These are phyloP conservation scores for Ditula angustiorana DNA, from an alignment of 2,888 invertebrate genomes.

Conservation along the genomic window DNA sequence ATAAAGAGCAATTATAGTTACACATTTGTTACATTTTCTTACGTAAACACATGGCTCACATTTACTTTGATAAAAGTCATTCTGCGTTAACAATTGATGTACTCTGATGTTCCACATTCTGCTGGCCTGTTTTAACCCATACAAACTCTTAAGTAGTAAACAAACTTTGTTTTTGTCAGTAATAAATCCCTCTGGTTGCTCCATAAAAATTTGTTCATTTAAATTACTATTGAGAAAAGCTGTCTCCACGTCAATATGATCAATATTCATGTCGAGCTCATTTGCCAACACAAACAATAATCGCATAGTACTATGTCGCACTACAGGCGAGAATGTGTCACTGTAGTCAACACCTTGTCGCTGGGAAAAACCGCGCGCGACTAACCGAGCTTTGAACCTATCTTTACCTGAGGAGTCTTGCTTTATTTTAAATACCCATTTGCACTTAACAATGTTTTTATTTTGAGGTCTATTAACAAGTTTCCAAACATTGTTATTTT, in stretches of 20 bases:
- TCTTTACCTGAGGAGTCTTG: constrained; percentile 36
- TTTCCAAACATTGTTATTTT: constrained; percentile 39
- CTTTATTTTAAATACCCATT: constrained; percentile 44
- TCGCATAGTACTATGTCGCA: constrained; percentile 31
- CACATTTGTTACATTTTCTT: neutral
- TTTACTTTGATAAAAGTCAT: neutral
- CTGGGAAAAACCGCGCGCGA: constrained; percentile 43
- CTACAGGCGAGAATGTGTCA: constrained; percentile 44
- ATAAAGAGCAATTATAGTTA: neutral
- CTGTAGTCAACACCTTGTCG: constrained; percentile 38
- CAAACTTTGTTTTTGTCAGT: constrained; percentile 2
- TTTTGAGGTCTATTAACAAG: constrained; percentile 34
- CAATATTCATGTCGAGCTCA: constrained; percentile 13
- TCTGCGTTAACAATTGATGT: neutral
- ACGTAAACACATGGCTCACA: constrained; percentile 4
- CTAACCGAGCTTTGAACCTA: constrained; percentile 42
- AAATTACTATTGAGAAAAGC: constrained; percentile 5
- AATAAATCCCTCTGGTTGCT: constrained; percentile 13
- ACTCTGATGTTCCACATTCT: constrained; percentile 6
- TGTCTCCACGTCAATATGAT: constrained; percentile 4
- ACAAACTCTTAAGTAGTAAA: neutral
- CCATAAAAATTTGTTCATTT: constrained; percentile 14
- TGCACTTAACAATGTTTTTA: constrained; percentile 38
- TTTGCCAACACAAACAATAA: constrained; percentile 36
- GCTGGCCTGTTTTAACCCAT: neutral